Percentiles rank a stretch among this genome's conserved stretches.
These are phyloP conservation scores for Todus mexicanus DNA, from an alignment of 2,797 vertebrate species.

Conservation along the genomic window DNA sequence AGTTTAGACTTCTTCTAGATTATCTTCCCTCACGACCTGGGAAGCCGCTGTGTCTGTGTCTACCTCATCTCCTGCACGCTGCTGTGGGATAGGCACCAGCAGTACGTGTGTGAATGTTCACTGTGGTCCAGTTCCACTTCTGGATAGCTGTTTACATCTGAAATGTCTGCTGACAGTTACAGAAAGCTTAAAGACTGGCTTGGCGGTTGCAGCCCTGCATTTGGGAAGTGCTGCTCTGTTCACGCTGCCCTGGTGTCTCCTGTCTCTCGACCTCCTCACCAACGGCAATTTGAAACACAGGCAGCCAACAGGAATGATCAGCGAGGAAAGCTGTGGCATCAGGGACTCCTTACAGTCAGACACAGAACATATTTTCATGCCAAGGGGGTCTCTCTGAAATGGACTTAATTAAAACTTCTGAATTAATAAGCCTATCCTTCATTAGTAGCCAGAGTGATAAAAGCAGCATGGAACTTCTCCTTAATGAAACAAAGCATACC, in stretches of 20 bases:
- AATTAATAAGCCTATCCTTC: slow-evolving; percentile 25
- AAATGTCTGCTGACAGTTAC: background rate
- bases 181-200: background rate
- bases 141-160: background rate
- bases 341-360: background rate
- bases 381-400: background rate
- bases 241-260: background rate
- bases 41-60: background rate
- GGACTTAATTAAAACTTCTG: slow-evolving; percentile 28
- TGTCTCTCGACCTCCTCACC: background rate
- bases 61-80: background rate
- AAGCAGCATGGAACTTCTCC: slow-evolving; percentile 1
- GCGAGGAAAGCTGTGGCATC: background rate
- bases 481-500: background rate
- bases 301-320: accelerated
- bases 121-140: background rate
- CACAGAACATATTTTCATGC: background rate
- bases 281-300: accelerated
- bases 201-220: background rate
- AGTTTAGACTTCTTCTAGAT: background rate
- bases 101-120: accelerated
- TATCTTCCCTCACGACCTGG: background rate
- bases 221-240: background rate
- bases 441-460: slow-evolving; percentile 1
- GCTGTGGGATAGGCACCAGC: background rate